phyloP scores from a whole-genome alignment of 1,140 invertebrate species.

The Eurosta solidaginis region DNA sequence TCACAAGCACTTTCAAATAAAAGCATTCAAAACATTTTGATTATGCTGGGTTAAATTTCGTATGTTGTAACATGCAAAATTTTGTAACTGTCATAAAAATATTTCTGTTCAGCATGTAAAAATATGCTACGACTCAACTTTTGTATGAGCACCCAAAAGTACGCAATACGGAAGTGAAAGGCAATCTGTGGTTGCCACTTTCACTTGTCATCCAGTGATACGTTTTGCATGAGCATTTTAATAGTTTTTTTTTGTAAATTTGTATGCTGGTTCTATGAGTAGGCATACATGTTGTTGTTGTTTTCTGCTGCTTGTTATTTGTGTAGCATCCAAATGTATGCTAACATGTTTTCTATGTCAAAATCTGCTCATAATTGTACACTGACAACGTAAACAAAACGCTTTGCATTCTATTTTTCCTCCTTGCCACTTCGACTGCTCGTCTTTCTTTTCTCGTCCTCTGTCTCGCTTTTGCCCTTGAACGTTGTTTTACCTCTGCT shows the following conservation, averaged over 20 bases:
- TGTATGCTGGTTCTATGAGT: not conserved
- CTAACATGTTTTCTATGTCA: slow-evolving; percentile 14
- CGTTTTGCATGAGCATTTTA: too few species aligned
- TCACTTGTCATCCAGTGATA: slow-evolving; percentile 7
- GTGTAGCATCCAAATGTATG: not conserved
- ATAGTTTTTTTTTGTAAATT: not conserved
- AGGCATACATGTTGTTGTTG: not conserved
- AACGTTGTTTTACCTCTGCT: too few species aligned
- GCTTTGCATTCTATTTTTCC: too few species aligned
- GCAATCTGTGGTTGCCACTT: slow-evolving; percentile 24
- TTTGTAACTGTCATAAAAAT: slow-evolving; percentile 10
- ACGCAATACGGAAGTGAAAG: slow-evolving; percentile 23
- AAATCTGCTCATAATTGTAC: slow-evolving; percentile 22
- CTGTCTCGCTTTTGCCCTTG: not conserved
- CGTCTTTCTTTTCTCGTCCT: not conserved
- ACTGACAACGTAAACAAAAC: not conserved
- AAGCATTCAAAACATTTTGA: not conserved
- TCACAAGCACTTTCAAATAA: not conserved
- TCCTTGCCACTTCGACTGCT: not conserved
- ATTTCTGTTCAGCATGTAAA: not conserved
- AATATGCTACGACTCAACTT: too few species aligned
- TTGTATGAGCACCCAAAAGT: not conserved
- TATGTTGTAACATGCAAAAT: not conserved
- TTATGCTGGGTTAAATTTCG: not conserved
- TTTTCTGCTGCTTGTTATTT: not conserved